Evolutionary conservation across 92 coral and sea anemone genomes (phyloP), one percentile per base, ranked within the genome.

Genomic region (Epizoanthus stellaris): DNA sequence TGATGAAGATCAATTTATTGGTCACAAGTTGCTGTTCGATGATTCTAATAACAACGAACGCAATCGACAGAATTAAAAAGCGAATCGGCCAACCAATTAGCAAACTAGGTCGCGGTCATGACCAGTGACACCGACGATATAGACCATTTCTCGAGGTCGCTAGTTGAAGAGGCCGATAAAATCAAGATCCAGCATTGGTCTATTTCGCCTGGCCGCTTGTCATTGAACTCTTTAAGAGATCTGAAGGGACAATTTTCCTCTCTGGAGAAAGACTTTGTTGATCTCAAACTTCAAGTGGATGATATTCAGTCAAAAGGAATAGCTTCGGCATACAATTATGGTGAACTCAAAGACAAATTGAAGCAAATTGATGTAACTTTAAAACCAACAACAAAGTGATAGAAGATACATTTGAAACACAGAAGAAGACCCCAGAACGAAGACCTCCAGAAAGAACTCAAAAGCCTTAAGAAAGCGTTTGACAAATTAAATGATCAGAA

Each of bases 191-290:
- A 40, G 20, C 49, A 40, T 69, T 39, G 38, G 75, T 49, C 40
- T 30, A 49, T 69, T 69, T 69, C 75, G 40, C 75, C 75, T 69
- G 75, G 75, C 17, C 75, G 75, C 75, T 69, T 53, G 36, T n/a
- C 75, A 13, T 9, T 69, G 16, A 69, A 69, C n/a, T 36, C 45
- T 39, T 36, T 69, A 2, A 69, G 40, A 69, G 16, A 21, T 34
- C 45, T 69, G 17, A 69, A 69, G 40, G 75, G 40, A 30, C 75
- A 69, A 34, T 69, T 69, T 4, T 69, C 75, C 16, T 69, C 75
- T 69, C 45, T 38, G 40, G 75, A 39, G 40, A 69, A 34, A 69
- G 75, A 69, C n/a, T 39, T 69, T 34, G 75, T 69, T 9, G 52
- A 69, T 30, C 47, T 69, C 17, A 69, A 69, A 34, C 56, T 69